Conservation (phyloP, 2,113 vertebrate species). For the Pangasianodon gigas region DNA sequence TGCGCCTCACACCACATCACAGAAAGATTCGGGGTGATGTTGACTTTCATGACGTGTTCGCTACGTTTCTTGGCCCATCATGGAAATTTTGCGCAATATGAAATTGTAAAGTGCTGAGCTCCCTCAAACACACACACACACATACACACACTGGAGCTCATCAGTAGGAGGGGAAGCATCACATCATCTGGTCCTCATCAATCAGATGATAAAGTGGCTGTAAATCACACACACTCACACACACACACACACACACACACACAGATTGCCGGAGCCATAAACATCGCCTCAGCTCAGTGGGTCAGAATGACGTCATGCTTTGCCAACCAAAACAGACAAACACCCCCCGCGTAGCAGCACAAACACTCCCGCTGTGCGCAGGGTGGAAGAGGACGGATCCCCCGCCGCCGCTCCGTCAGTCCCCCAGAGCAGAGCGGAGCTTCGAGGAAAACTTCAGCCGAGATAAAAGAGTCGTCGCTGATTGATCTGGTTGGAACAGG, state of each 20-base stretch:
- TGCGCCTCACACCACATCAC: neutral
- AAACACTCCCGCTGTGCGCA: conserved; percentile 57
- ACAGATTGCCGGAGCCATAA: conserved; percentile 56
- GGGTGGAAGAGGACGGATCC: conserved; percentile 47
- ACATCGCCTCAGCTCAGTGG: conserved; percentile 56
- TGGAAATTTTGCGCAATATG: conserved; percentile 6
- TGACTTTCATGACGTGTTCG: neutral
- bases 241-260: conserved; percentile 45
- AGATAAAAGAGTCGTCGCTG: neutral
- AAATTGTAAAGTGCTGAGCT: conserved; percentile 1
- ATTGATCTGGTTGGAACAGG: conserved; percentile 10
- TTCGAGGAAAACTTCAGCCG: neutral
- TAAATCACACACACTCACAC: conserved; percentile 47
- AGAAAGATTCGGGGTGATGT: neutral
- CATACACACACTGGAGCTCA: conserved; percentile 44
- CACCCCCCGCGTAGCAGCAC: conserved; percentile 57
- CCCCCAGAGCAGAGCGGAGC: neutral
- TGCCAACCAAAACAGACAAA: conserved; percentile 68
- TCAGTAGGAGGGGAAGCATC: conserved; percentile 29
- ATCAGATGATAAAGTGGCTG: conserved; percentile 52
- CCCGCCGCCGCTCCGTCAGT: conserved; percentile 30
- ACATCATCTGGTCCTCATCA: conserved; percentile 52
- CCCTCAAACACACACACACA: neutral
- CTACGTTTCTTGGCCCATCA: neutral
- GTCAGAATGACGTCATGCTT: conserved; percentile 62